Evolutionary conservation across 2,888 invertebrate species (phyloP), one percentile per base, ranked within the genome.

Genomic region (Deilephila porcellus): DNA sequence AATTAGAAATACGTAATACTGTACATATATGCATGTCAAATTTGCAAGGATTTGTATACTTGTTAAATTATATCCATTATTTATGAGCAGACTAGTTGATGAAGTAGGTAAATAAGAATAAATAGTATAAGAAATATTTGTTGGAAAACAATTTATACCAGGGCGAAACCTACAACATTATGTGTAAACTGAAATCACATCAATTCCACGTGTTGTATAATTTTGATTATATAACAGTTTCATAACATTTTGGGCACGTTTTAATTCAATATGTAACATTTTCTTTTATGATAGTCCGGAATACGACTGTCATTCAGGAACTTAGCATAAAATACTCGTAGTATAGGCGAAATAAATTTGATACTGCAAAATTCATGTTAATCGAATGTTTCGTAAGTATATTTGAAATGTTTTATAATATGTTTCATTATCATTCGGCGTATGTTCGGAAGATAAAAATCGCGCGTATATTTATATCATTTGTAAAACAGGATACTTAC

Each of bases 401-500:
- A 67, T 67, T 25, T 45, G 20, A 52, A 14, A 52, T 25, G 25
- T 67, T 29, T 25, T 4, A 56, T 25, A 25, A 29, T 20, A n/a
- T 3, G 14, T 64, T 45, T 20, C 20, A 52, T 63, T 34, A 17
- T 67, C 67, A 52, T 25, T 67, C 25, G 17, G 56, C 20, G 32
- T 53, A 62, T 32, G 73, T 70, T 67, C 63, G 74, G 74, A 76
- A 79, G 77, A 76, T 72, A 76, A 77, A 75, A 37, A 74, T 72
- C 74, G 64, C 75, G 75, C 76, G 72, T 74, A 78, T 75, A 78
- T 85, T 81, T 85, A 81, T 83, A 84, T 76, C 77, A 75, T 72
- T 77, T 64, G 70, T 75, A 77, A 71, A 85, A 81, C 85, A 88
- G 86, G 86, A 87, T 83, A 83, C 78, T 32, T 70, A 67, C 75